phyloP scores from a whole-genome alignment of 2,113 vertebrate species.

The Apus apus region DNA sequence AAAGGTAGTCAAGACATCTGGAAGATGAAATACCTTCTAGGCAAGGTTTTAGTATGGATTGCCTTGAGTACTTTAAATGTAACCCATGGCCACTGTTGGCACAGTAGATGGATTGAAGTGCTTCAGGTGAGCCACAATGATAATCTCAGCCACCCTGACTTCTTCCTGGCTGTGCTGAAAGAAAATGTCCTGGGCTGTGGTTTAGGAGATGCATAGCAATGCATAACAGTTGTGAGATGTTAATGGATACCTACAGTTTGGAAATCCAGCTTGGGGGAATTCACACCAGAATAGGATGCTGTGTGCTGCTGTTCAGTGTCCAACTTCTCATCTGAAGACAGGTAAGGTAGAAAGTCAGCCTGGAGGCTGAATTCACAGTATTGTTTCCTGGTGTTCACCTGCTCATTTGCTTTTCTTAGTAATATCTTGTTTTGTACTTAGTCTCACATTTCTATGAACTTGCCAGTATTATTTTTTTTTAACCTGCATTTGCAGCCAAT shows the following conservation, averaged over 20 bases:
- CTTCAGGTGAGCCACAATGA: background rate
- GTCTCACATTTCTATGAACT: background rate
- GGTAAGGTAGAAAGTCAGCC: background rate
- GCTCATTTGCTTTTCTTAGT: background rate
- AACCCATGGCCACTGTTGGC: background rate
- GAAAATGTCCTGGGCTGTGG: background rate
- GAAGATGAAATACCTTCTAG: background rate
- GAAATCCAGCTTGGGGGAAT: background rate
- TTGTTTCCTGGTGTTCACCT: background rate
- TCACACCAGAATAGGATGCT: background rate
- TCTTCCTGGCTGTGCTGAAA: background rate
- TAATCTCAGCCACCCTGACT: background rate
- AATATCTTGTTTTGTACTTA: background rate
- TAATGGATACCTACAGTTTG: background rate
- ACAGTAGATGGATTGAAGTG: background rate
- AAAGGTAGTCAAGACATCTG: rapidly evolving
- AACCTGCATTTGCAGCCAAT: background rate
- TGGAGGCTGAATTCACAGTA: background rate
- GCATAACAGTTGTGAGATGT: background rate
- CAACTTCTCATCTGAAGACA: background rate
- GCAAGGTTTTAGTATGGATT: background rate
- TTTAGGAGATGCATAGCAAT: background rate
- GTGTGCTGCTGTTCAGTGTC: background rate
- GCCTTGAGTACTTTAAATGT: background rate
- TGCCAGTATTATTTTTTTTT: too few relatives aligned